Conservation (phyloP, 2,113 vertebrate species). For the Anthoscopus minutus region DNA sequence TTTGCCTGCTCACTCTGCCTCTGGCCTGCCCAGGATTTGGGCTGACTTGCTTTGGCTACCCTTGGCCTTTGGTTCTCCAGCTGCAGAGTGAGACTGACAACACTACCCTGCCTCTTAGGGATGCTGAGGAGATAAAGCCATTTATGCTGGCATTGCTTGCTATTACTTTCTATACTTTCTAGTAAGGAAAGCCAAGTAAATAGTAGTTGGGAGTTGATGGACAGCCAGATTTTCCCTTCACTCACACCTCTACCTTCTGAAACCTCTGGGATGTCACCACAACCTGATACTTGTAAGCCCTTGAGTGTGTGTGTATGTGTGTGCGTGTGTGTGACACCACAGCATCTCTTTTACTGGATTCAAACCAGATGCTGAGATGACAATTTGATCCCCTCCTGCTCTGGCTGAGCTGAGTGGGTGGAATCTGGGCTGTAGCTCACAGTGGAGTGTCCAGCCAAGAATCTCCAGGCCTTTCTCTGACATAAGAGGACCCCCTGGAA, state of each 20-base stretch:
- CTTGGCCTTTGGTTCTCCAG: not conserved
- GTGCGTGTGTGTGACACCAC: not conserved
- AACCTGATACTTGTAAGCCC: not conserved
- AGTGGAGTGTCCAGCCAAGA: constrained; percentile 2
- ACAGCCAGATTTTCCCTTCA: not conserved
- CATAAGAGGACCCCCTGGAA: constrained; percentile 43
- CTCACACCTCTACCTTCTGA: not conserved
- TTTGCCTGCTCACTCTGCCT: not conserved
- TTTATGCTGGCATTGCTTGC: not conserved
- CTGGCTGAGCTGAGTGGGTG: constrained; percentile 38
- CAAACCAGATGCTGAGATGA: constrained; percentile 54
- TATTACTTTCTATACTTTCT: not conserved
- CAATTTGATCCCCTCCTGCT: constrained; percentile 38
- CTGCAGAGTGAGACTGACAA: not conserved
- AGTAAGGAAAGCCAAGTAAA: not conserved
- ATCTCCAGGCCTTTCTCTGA: constrained; percentile 43
- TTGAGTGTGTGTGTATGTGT: not conserved
- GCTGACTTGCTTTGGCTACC: not conserved
- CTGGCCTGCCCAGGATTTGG: not conserved
- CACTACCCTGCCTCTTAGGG: not conserved
- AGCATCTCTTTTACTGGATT: not conserved
- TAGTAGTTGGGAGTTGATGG: not conserved
- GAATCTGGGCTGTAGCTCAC: constrained; percentile 37
- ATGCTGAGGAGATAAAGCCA: not conserved
- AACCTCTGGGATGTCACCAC: not conserved